phyloP scores from a whole-genome alignment of 2,797 vertebrate species.

The Hypotaenidia okinawae region DNA sequence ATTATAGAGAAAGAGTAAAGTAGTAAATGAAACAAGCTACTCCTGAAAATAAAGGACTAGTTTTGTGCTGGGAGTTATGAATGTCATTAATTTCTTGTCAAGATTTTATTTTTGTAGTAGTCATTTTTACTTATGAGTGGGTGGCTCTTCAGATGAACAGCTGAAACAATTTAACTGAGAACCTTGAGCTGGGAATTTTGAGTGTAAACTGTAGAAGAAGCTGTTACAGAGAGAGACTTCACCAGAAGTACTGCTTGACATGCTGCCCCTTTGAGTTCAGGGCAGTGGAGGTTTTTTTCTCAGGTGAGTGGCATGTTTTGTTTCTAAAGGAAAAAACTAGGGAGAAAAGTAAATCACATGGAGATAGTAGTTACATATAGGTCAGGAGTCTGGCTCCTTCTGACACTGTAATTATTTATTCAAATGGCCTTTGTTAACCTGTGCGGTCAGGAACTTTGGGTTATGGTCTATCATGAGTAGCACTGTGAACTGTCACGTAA shows the following conservation, averaged over 20 bases:
- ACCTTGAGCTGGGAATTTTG: not conserved
- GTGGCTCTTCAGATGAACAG: not conserved
- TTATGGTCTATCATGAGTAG: not conserved
- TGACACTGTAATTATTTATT: not conserved
- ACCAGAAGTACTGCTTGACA: not conserved
- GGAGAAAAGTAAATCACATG: not conserved
- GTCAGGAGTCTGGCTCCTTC: not conserved
- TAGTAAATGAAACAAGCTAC: not conserved
- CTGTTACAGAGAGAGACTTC: not conserved
- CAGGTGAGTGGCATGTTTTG: not conserved
- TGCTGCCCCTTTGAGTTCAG: not conserved
- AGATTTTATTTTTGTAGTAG: conserved; percentile 5
- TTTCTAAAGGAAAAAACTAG: not conserved
- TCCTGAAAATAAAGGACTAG: not conserved
- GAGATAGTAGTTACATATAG: not conserved
- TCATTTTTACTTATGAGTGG: not conserved
- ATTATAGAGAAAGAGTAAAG: not conserved
- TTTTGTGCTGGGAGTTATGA: not conserved
- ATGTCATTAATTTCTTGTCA: not conserved
- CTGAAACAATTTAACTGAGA: conserved; percentile 2
- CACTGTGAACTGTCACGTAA: not conserved
- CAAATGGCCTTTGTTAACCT: not conserved
- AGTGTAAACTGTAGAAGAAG: not conserved
- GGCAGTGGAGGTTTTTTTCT: not conserved
- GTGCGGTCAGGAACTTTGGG: not conserved